Base-by-base conservation (phyloP, 1,140 invertebrate species). In the Dryas iulia region DNA sequence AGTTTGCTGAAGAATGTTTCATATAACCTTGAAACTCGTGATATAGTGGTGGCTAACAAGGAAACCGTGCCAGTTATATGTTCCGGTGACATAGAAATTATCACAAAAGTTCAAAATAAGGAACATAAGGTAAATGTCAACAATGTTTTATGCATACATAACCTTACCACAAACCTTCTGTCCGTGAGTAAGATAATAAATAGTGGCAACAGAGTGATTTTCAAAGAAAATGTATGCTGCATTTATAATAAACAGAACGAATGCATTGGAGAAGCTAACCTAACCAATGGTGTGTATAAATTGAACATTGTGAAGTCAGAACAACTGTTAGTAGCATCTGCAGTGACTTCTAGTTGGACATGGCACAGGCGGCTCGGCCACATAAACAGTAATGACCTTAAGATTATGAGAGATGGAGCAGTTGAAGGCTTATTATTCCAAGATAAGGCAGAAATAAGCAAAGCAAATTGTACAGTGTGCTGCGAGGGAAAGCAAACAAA, bases 1-100 rank as follows among this genome's bases (percentile, higher is more conserved):
- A 59, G 58, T 59, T 59, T 59, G 58, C 58, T 59, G 58, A 59
- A 59, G 58, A 59, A 59, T 59, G 58, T 59, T 33, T 59, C 58
- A 59, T 59, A 59, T 33, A 59, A 59, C 58, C 58, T 59, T 59
- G 58, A 59, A 5, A 59, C 58, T 59, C 58, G 58, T 59, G 28
- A 59, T 33, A 59, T 59, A 59, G 58, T 59, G 28, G 58, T 59
- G 58, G 58, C 58, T 59, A 59, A 59, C 18, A 59, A 59, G 58
- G 31, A 59, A 59, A 59, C 58, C 58, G 58, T 59, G 58, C 58
- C 58, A 59, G 58, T 59, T 59, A 59, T 59, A 59, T 59, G 58
- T 59, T 59, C 58, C 58, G 58, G 58, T 33, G 58, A 59, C 58
- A 59, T 59, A 59, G 58, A 59, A 59, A 59, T 59, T 59, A 59